Evolutionary conservation across 2,113 vertebrate species (phyloP), one percentile per base, ranked within the genome.

Genomic region (Rhagologus leucostigma): DNA sequence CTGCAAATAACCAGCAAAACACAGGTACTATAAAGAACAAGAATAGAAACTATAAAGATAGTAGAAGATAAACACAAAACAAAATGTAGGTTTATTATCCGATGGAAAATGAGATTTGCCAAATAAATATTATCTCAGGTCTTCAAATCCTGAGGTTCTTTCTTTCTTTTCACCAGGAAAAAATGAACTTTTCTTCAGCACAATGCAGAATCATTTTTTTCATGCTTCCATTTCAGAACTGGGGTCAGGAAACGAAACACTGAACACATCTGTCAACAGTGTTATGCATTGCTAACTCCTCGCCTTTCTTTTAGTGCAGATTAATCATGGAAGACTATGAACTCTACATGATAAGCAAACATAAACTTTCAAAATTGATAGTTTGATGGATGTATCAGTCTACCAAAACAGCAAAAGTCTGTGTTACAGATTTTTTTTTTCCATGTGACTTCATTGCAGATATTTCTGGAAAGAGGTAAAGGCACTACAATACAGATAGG

Each of bases 111-210:
- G 4, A 42, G 27, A 68, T 83, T 86, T 86, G 5, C 5, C 20
- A 83, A 76, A 55, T 17, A 92, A 65, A 32, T 86, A 52, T 7
- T 41, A n/a, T 41, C 11, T 41, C 22, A 0, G 0, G 3, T 62
- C 16, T 81, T 80, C 55, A 37, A 2, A 74, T 53, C n/a, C 32
- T 44, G 13, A 3, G 0, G 8, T 74, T 41, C 5, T 78, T 77
- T 56, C 11, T 70, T 76, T 44, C 4, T 80, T 89, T 65, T 11
- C 29, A 63, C 50, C 26, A 37, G 59, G 37, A 32, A 32, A 60
- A 80, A 60, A 55, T 27, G 5, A 18, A 15, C 16, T 50, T 50
- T 23, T 42, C 39, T 62, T 82, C 47, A 92, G 7, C 11, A 59
- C 11, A 39, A 52, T 59, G 23, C 35, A 78, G 3, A 55, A n/a